phyloP scores from a whole-genome alignment of 2,113 vertebrate genomes.

The Brachyhypopomus occidentalis region DNA sequence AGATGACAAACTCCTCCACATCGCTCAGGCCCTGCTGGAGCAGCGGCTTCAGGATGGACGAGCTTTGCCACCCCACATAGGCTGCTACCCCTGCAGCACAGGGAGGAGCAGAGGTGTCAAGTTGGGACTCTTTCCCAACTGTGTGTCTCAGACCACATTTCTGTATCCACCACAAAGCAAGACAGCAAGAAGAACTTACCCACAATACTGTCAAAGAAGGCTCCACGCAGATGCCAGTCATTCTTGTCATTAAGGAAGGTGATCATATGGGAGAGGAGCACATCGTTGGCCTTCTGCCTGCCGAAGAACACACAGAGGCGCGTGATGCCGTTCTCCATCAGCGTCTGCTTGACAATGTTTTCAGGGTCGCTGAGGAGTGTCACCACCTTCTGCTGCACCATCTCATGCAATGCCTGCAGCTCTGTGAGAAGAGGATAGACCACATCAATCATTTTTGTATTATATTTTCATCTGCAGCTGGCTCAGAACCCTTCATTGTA shows the following conservation, averaged over 20 bases:
- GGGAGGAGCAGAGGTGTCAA: background rate
- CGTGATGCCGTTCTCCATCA: constrained; percentile 99
- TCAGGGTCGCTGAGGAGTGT: constrained; percentile 95
- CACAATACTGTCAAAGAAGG: constrained; percentile 98
- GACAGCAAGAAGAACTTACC: constrained; percentile 73
- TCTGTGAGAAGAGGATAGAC: constrained; percentile 71
- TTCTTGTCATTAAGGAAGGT: constrained; percentile 99
- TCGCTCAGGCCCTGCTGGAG: constrained; percentile 97
- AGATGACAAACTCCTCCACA: constrained; percentile 97
- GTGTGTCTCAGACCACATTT: background rate
- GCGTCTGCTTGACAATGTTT: constrained; percentile 96
- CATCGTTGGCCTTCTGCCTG: constrained; percentile 96
- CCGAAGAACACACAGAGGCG: constrained; percentile 97
- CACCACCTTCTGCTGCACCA: constrained; percentile 99
- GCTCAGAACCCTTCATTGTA: background rate
- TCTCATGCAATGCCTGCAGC: constrained; percentile 95
- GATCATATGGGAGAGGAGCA: constrained; percentile 97
- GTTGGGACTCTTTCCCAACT: background rate
- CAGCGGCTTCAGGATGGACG: constrained; percentile 94
- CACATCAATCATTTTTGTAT: background rate
- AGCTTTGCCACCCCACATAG: constrained; percentile 98
- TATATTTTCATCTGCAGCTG: background rate
- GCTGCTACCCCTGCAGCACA: constrained; percentile 86
- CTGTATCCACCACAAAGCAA: background rate
- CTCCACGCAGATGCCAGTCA: constrained; percentile 97